Conservation (phyloP, 2,113 vertebrate genomes). For the Craseonycteris thonglongyai region DNA sequence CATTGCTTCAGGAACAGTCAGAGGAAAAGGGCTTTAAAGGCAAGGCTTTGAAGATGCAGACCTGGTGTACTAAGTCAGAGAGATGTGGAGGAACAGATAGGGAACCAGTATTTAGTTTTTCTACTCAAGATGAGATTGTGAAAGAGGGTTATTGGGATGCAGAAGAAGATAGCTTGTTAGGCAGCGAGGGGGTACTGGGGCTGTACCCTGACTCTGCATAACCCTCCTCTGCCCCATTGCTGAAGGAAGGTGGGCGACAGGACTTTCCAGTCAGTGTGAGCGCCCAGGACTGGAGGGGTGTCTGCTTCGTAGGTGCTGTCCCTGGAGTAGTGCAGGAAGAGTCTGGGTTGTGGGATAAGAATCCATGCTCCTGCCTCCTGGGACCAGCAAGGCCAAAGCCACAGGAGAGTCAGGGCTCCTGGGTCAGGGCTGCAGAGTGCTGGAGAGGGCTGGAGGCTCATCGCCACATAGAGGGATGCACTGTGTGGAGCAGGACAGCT, state of each 20-base stretch:
- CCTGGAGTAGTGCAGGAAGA: fast-evolving
- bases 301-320: neutral
- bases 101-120: neutral
- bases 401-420: neutral
- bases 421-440: neutral
- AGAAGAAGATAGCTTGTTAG: neutral
- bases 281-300: fast-evolving
- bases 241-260: neutral
- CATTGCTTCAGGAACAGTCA: neutral
- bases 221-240: neutral
- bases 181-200: fast-evolving
- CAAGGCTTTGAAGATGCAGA: neutral
- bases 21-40: neutral
- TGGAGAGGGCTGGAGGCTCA: neutral
- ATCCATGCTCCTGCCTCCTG: neutral
- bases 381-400: neutral
- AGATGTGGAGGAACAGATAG: neutral
- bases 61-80: neutral
- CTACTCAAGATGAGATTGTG: neutral
- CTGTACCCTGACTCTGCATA: neutral
- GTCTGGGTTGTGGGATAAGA: neutral
- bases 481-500: neutral
- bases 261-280: fast-evolving
- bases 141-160: neutral
- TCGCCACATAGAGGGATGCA: fast-evolving